phyloP scores from a whole-genome alignment of 1,140 invertebrate species.

The Dendrolimus punctatus region DNA sequence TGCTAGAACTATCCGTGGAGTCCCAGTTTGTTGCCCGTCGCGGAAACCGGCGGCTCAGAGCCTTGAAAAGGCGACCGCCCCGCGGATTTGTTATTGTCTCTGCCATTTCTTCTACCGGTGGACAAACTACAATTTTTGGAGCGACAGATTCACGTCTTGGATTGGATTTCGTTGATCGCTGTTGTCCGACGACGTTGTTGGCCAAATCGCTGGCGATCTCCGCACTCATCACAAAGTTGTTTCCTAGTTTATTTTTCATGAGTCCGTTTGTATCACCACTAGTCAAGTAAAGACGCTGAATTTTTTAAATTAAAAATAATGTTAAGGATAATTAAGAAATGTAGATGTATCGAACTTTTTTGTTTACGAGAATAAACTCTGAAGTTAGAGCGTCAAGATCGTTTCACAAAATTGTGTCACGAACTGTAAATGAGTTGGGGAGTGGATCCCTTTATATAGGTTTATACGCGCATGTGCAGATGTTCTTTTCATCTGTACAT shows the following conservation, averaged over 20 bases:
- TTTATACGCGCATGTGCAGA: slow-evolving; percentile 41
- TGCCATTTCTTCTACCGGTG: slow-evolving; percentile 57
- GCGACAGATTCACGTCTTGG: slow-evolving; percentile 42
- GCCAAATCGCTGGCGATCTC: slow-evolving; percentile 42
- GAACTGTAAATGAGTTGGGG: slow-evolving; percentile 31
- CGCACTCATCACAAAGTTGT: slow-evolving; percentile 42
- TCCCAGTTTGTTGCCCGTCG: slow-evolving; percentile 71
- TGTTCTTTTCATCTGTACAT: slow-evolving; percentile 19
- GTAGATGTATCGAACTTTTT: slow-evolving; percentile 36
- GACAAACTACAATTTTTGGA: slow-evolving; percentile 65
- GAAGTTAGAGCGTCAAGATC: slow-evolving; percentile 19
- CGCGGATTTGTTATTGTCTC: slow-evolving; percentile 58
- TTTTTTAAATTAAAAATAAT: background rate
- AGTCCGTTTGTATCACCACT: slow-evolving; percentile 31
- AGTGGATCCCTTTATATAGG: slow-evolving; percentile 31
- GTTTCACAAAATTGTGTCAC: slow-evolving; percentile 23
- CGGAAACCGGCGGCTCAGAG: slow-evolving; percentile 73
- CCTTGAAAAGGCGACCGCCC: slow-evolving; percentile 74
- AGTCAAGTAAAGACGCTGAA: slow-evolving; percentile 16
- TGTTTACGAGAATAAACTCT: slow-evolving; percentile 21
- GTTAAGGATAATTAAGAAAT: slow-evolving; percentile 8
- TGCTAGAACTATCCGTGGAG: slow-evolving; percentile 74
- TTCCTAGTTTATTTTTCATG: slow-evolving; percentile 59
- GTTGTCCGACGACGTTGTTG: slow-evolving; percentile 32
- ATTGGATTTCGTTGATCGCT: slow-evolving; percentile 28